Evolutionary conservation across 2,113 vertebrate species (phyloP).

Genomic region (Nothocercus julius): DNA sequence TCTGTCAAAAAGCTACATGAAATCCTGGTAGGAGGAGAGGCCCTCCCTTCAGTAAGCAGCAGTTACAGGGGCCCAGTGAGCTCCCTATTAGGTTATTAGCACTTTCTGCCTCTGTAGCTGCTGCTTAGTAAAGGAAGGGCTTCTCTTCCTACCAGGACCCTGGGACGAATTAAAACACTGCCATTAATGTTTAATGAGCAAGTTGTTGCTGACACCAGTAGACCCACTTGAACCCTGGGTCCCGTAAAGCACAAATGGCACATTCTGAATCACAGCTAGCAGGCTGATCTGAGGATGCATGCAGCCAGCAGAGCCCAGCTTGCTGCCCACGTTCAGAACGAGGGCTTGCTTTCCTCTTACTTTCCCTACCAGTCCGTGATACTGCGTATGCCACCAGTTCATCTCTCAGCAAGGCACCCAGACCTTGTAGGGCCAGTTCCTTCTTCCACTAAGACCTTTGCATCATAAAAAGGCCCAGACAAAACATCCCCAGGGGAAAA

Average conservation of each 20-base stretch:
- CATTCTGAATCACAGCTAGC: not conserved
- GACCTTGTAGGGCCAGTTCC: constrained; percentile 32
- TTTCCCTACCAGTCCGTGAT: not conserved
- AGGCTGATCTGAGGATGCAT: not conserved
- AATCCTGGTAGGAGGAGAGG: not conserved
- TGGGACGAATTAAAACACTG: constrained; percentile 34
- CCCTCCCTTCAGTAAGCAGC: no score
- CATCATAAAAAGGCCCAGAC: not conserved
- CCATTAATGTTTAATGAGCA: constrained; percentile 1
- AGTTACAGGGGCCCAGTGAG: no score
- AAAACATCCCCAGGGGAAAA: not conserved
- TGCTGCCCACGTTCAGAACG: not conserved
- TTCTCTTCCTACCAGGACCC: not conserved
- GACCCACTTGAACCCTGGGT: not conserved
- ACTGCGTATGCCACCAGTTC: not conserved
- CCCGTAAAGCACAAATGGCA: not conserved
- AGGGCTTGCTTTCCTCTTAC: not conserved
- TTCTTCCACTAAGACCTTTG: constrained; percentile 22
- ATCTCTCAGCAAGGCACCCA: not conserved
- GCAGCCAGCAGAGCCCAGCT: not conserved
- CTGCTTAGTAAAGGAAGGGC: not conserved
- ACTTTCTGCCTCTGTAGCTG: constrained; percentile 4
- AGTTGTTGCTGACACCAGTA: constrained; percentile 4
- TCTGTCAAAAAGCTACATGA: not conserved
- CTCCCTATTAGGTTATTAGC: no score